Conservation (phyloP, 1,140 invertebrate genomes). For the Dysdera silvatica region DNA sequence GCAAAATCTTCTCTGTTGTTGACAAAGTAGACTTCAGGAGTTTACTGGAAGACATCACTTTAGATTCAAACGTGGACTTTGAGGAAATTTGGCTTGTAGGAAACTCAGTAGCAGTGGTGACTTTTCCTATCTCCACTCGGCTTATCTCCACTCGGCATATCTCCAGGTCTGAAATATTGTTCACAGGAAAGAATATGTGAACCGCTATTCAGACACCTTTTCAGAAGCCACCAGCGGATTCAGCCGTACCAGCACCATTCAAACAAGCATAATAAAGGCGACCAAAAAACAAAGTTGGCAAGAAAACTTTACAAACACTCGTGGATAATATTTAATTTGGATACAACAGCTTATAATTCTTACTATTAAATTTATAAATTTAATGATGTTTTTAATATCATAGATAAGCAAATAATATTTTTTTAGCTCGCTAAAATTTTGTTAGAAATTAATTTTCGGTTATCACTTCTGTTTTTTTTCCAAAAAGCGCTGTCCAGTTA, state of each 20-base stretch:
- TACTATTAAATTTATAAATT: not conserved
- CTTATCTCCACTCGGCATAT: too few relatives aligned
- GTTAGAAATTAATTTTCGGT: too few relatives aligned
- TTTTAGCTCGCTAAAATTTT: not conserved
- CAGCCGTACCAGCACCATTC: slow-evolving; percentile 2
- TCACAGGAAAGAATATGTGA: slow-evolving; percentile 17
- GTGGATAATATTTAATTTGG: too few relatives aligned
- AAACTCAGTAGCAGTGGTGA: too few relatives aligned
- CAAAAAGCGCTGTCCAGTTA: too few relatives aligned
- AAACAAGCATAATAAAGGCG: slow-evolving; percentile 16
- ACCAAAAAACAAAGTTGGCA: too few relatives aligned
- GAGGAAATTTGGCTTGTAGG: too few relatives aligned
- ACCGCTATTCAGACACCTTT: not conserved
- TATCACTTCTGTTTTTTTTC: too few relatives aligned
- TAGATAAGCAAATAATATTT: not conserved
- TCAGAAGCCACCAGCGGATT: slow-evolving; percentile 12
- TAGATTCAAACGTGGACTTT: slow-evolving; percentile 10
- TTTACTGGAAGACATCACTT: slow-evolving; percentile 5
- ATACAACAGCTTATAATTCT: too few relatives aligned
- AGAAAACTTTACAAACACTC: too few relatives aligned
- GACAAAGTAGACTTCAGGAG: not conserved
- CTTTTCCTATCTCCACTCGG: too few relatives aligned
- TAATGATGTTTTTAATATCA: not conserved
- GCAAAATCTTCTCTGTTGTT: slow-evolving; percentile 11
- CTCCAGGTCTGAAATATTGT: slow-evolving; percentile 19